Conservation (phyloP, 2,113 vertebrate species). For the Takifugu bimaculatus region DNA sequence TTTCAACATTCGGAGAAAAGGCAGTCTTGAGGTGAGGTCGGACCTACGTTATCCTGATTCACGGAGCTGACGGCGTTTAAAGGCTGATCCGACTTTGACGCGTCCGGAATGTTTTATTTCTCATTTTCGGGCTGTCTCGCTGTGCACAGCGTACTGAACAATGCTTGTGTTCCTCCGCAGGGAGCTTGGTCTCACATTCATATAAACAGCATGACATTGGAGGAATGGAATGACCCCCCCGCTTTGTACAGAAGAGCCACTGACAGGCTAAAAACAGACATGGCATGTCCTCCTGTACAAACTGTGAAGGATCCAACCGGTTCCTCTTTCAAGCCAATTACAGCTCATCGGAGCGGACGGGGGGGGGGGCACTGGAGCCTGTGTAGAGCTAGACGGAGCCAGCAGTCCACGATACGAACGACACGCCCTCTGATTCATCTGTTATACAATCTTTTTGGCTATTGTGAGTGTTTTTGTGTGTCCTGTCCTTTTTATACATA, state of each 20-base stretch:
- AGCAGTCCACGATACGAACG: conserved; percentile 10
- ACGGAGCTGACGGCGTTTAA: no score
- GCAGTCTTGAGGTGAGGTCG: no score
- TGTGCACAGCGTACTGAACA: not conserved
- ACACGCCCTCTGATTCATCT: conserved; percentile 28
- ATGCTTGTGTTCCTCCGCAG: conserved; percentile 37
- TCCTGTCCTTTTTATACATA: conserved; percentile 57
- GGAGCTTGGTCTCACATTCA: conserved; percentile 63
- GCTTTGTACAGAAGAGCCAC: conserved; percentile 12
- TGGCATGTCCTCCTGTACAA: conserved; percentile 20
- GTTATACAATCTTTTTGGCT: conserved; percentile 23
- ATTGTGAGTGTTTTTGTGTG: conserved; percentile 21
- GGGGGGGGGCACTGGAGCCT: no score
- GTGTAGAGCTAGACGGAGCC: no score
- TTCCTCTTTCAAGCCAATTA: conserved; percentile 17
- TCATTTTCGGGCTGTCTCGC: not conserved
- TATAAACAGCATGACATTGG: conserved; percentile 77
- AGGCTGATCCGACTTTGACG: no score
- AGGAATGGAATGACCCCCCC: conserved; percentile 68
- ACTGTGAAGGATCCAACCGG: conserved; percentile 24
- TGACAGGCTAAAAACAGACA: conserved; percentile 19
- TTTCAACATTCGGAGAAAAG: no score
- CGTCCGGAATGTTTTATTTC: not conserved
- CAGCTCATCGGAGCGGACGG: conserved; percentile 15
- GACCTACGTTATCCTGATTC: no score